Evolutionary conservation across 2,797 vertebrate species (phyloP), one percentile per base, ranked within the genome.

Genomic region (Denticeps clupeoides): DNA sequence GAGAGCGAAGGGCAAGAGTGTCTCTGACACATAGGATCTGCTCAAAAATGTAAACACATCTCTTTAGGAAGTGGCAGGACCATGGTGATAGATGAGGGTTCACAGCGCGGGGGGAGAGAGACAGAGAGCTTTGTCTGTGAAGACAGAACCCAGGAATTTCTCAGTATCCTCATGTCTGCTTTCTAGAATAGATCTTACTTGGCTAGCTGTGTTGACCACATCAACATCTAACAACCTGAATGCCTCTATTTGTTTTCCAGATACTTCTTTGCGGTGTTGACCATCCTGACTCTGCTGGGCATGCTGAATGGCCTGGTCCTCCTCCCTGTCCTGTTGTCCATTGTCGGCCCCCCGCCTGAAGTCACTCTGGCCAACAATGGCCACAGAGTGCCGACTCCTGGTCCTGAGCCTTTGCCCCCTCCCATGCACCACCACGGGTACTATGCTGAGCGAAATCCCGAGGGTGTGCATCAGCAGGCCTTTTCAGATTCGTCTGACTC

Each of bases 241-340:
- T 41, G 5, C 18, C 7, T 41, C 1, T 40, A 12, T 15, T 5
- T 22, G 33, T 21, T 0, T 2, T 27, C 1, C 72, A 99, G 94
- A 77, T 99, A 97, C 72, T 97, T 99, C 74, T 99, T 99, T 26
- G 82, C 92, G 0, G 93, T 97, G 51, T 77, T 97, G 60, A 89
- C 89, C 13, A 87, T 93, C 54, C 80, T 99, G 70, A 97, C 95
- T 0, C 68, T 95, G 54, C 49, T 99, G 79, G 95, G 95, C 9
- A 82, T 97, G 58, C 84, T 99, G 50, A 97, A 99, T 0, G 95
- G 95, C 18, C 75, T 99, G 29, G 89, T 97, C 38, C 82, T 99
- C 53, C 86, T 99, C 47, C 93, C 95, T 0, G 91, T 97, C 47
- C 76, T 99, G 49, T 83, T 99, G 26, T 99, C 95, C 0, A 60